Conservation (phyloP, 1,140 invertebrate genomes). For the Zaprionus ghesquierei region DNA sequence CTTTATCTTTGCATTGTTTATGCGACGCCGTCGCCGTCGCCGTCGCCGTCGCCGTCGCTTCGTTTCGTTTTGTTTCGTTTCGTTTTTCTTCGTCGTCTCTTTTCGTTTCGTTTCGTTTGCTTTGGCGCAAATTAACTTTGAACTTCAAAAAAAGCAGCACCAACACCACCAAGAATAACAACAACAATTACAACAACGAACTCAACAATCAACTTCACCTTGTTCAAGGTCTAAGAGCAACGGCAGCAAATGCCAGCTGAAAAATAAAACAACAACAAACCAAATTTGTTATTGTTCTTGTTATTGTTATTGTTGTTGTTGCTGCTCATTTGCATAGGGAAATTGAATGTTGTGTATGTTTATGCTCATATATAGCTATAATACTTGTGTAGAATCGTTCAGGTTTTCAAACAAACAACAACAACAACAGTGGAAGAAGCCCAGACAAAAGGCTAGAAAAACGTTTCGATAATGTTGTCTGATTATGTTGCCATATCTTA, state of each 20-base stretch:
- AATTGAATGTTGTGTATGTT: constrained; percentile 61
- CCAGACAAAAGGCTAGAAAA: not conserved
- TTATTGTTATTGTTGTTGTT: constrained; percentile 27
- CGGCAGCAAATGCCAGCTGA: constrained; percentile 49
- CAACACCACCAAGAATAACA: constrained; percentile 28
- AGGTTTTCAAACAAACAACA: constrained; percentile 19
- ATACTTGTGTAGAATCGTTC: constrained; percentile 9
- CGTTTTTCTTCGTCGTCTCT: constrained; percentile 13
- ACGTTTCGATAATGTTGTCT: constrained; percentile 1
- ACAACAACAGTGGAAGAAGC: too few species aligned
- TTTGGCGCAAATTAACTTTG: constrained; percentile 69
- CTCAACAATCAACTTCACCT: constrained; percentile 75
- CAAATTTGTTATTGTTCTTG: constrained; percentile 24
- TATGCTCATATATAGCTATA: constrained; percentile 17
- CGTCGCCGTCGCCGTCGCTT: constrained; percentile 2
- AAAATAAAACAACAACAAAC: constrained; percentile 15
- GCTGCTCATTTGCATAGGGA: constrained; percentile 70
- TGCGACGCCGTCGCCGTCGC: constrained; percentile 12
- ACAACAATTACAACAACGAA: constrained; percentile 15
- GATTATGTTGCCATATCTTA: not conserved
- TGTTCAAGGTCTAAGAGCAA: constrained; percentile 73
- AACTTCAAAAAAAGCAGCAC: constrained; percentile 57
- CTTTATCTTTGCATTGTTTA: constrained; percentile 55
- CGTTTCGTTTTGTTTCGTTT: constrained; percentile 39
- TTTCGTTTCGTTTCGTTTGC: constrained; percentile 52